phyloP scores from a whole-genome alignment of 2,888 invertebrate species.

The Pristionchus arcanus region DNA sequence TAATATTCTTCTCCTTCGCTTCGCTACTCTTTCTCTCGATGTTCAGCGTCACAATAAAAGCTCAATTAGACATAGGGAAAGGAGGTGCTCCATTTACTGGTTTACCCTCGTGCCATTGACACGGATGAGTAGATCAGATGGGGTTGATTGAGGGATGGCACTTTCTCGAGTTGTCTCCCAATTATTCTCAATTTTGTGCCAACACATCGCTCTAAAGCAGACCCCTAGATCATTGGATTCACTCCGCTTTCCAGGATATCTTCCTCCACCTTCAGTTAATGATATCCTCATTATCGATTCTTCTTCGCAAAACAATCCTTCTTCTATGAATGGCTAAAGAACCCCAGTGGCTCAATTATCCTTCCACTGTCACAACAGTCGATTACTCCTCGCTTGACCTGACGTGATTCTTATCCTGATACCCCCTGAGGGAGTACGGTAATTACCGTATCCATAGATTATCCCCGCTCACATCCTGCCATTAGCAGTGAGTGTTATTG shows the following conservation, averaged over 20 bases:
- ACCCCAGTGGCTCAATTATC: slow-evolving; percentile 29
- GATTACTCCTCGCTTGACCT: slow-evolving; percentile 47
- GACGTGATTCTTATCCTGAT: background rate
- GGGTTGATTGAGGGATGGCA: background rate
- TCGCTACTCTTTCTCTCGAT: background rate
- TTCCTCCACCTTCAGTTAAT: slow-evolving; percentile 19
- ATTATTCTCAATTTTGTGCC: background rate
- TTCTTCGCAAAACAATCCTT: background rate
- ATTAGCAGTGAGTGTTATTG: background rate
- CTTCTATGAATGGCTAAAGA: slow-evolving; percentile 48
- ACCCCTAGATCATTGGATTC: background rate
- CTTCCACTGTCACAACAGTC: slow-evolving; percentile 21
- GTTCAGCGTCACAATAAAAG: background rate
- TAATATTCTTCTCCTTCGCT: background rate
- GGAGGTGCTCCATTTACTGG: slow-evolving; percentile 39
- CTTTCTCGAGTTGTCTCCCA: background rate
- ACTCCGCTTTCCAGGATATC: background rate
- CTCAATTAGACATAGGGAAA: background rate
- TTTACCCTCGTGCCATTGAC: background rate
- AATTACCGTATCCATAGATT: slow-evolving; percentile 28
- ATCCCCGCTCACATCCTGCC: background rate
- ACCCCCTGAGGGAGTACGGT: slow-evolving; percentile 38
- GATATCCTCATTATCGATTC: slow-evolving; percentile 26
- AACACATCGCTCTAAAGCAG: background rate
- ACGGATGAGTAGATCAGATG: slow-evolving; percentile 9